Evolutionary conservation across 1,140 invertebrate genomes (phyloP).

Genomic region (Rhopalosiphum padi): DNA sequence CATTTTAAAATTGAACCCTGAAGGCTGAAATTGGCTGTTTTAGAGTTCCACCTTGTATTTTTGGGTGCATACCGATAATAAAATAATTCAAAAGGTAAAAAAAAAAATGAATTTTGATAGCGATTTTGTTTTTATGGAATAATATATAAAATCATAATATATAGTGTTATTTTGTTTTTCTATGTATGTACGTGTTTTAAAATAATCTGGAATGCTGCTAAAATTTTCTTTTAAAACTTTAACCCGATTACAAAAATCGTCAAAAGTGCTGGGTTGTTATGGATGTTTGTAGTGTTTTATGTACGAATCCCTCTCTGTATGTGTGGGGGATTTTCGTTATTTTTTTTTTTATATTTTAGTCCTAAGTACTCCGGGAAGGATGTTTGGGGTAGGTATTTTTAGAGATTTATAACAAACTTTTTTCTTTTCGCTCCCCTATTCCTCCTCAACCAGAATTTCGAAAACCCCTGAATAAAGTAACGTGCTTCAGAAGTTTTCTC

Average conservation of each 20-base stretch:
- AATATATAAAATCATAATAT: background rate
- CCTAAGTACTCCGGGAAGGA: conserved; percentile 24
- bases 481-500: conserved; percentile 41
- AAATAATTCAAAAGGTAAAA: background rate
- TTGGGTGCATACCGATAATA: background rate
- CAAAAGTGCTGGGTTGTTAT: conserved; percentile 27
- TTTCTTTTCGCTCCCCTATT: background rate
- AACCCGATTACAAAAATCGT: conserved; percentile 45
- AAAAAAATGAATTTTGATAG: background rate
- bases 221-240: conserved; percentile 50
- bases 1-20: background rate
- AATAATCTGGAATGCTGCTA: conserved; percentile 4
- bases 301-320: conserved; percentile 12
- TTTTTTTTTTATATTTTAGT: conserved; percentile 25
- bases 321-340: conserved; percentile 35
- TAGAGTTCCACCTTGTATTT: background rate
- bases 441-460: conserved; percentile 4
- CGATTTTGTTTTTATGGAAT: background rate
- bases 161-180: background rate
- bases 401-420: conserved; percentile 57
- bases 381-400: background rate
- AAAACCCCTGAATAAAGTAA: conserved; percentile 27
- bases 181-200: background rate
- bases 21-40: background rate
- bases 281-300: conserved; percentile 10